Evolutionary conservation across 2,888 invertebrate species (phyloP), one percentile per base, ranked within the genome.

Genomic region (Neria commutata): DNA sequence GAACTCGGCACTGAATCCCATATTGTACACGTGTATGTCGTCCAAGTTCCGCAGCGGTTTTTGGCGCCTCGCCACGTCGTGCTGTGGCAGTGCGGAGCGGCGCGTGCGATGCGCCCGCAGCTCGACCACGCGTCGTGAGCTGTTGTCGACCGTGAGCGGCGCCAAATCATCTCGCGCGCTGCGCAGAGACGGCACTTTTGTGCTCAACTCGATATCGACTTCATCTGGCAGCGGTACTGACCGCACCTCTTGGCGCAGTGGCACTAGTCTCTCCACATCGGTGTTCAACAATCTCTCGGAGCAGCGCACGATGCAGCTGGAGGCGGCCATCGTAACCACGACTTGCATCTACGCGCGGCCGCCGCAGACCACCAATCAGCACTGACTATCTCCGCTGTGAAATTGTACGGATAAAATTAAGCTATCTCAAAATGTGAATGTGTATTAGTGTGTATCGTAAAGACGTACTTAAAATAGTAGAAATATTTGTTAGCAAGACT

Each of bases 1-100:
- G 54, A 95, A 95, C 81, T 94, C 94, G 49, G 94, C 94, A 11
- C 88, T 94, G 56, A 95, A 95, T 84, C 95, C 95, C 11, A 91
- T 95, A 72, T 83, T 95, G 53, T 95, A 95, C 82, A 95, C 94
- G 79, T 86, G 95, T 56, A 93, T 95, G 90, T 94, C 94, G 59
- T 91, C 94, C 1, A 95, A 94, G 78, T 95, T 95, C 83, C 86
- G 95, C 8, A 89, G 89, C 52, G 92, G 92, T 3, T 92, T 93
- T 69, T 84, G 90, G 54, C 87, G 86, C 71, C 81, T 91, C 50
- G 85, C 90, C 63, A 85, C 86, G 3, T 74, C 73, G 17, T 77
- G 77, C 25, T 62, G 68, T 42, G 19, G 42, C 21, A 21, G 14
- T 17, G 21, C 42, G 4, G 42, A 17, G 21, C 42, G 21, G 16